These are phyloP conservation scores for Pteromalus puparum DNA, from an alignment of 1,140 invertebrate species.

Conservation along the genomic window DNA sequence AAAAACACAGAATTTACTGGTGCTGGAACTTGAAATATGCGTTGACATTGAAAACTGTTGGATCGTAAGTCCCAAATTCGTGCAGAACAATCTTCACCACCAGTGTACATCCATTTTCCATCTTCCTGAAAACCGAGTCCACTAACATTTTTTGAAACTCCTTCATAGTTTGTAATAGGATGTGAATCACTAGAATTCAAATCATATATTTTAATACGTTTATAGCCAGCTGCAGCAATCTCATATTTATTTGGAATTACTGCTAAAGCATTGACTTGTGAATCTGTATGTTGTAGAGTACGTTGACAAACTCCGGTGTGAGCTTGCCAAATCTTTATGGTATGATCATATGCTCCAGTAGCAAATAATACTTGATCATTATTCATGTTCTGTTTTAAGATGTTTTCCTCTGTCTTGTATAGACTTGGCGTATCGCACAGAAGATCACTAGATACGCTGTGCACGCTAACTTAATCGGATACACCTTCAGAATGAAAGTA, in stretches of 20 bases:
- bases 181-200: slow-evolving; percentile 89
- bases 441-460: too few relatives aligned
- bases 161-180: slow-evolving; percentile 94
- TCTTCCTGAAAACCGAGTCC: slow-evolving; percentile 95
- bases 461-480: too few relatives aligned
- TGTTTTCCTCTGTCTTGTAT: too few relatives aligned
- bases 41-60: too few relatives aligned
- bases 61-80: too few relatives aligned
- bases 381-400: slow-evolving; percentile 75
- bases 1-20: slow-evolving; percentile 95
- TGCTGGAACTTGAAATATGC: slow-evolving; percentile 90
- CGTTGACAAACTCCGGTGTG: slow-evolving; percentile 93
- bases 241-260: slow-evolving; percentile 95
- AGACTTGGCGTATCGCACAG: too few relatives aligned
- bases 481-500: too few relatives aligned
- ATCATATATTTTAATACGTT: slow-evolving; percentile 98
- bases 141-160: slow-evolving; percentile 95
- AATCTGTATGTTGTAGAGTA: slow-evolving; percentile 94
- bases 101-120: too few relatives aligned
- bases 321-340: slow-evolving; percentile 98
- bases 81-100: too few relatives aligned
- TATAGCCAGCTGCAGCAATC: slow-evolving; percentile 95
- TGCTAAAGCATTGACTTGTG: slow-evolving; percentile 98
- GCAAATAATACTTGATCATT: slow-evolving; percentile 87
- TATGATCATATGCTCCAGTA: slow-evolving; percentile 97